phyloP scores from a whole-genome alignment of 2,797 vertebrate species.

The Molothrus ater region DNA sequence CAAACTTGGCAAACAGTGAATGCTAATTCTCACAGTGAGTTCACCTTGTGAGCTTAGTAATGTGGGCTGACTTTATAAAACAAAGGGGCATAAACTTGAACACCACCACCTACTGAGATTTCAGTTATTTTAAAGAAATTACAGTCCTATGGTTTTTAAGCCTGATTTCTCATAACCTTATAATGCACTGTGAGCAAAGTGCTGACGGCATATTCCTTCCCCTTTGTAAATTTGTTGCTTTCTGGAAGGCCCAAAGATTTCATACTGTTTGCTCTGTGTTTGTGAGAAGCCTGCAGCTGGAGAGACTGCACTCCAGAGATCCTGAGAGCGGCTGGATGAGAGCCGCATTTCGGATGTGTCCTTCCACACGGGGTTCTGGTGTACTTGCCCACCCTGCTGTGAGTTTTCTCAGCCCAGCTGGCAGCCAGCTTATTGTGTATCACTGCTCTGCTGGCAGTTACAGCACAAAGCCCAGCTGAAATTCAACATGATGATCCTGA shows the following conservation, averaged over 20 bases:
- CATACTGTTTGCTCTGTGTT: background rate
- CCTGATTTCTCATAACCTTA: background rate
- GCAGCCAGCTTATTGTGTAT: background rate
- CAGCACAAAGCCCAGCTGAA: background rate
- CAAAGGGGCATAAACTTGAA: background rate
- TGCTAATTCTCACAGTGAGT: background rate
- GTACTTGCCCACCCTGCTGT: background rate
- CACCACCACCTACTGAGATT: background rate
- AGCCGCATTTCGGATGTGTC: background rate
- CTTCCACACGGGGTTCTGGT: background rate
- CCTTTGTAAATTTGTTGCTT: background rate
- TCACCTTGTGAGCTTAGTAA: background rate
- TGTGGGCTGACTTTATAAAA: background rate
- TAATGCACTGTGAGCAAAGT: background rate
- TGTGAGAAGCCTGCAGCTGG: background rate
- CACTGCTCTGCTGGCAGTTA: background rate
- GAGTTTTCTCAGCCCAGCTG: constrained; percentile 13
- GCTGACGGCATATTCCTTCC: background rate
- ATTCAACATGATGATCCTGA: background rate
- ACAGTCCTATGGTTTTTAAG: background rate
- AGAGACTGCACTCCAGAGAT: background rate
- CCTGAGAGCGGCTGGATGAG: background rate
- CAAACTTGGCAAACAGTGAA: background rate
- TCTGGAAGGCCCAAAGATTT: background rate
- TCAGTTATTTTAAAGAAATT: background rate